Percentiles rank a stretch among this genome's conserved stretches.
Conservation (phyloP, 2,888 invertebrate genomes). For the Sturmia bella region DNA sequence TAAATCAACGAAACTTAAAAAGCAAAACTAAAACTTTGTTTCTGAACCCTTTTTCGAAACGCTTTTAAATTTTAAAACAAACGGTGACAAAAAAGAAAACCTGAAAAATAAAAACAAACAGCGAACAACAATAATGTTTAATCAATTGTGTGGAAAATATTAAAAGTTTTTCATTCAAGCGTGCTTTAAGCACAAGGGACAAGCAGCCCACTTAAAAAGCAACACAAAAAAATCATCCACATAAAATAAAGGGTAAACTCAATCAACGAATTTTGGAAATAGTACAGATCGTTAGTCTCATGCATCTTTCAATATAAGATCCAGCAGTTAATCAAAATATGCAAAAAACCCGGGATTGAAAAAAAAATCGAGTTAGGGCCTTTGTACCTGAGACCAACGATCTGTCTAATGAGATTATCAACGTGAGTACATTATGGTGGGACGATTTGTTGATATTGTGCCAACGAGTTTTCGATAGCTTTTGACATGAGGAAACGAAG, state of each 20-base stretch:
- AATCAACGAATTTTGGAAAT: too few relatives aligned
- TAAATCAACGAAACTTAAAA: constrained; percentile 51
- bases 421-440: too few relatives aligned
- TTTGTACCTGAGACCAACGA: too few relatives aligned
- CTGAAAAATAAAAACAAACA: constrained; percentile 18
- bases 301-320: too few relatives aligned
- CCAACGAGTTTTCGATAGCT: too few relatives aligned
- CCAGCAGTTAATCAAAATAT: too few relatives aligned
- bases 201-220: constrained; percentile 24
- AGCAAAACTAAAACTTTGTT: constrained; percentile 25
- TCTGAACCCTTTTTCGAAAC: constrained; percentile 73
- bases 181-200: constrained; percentile 65
- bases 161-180: constrained; percentile 68
- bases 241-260: constrained; percentile 53
- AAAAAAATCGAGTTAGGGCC: too few relatives aligned
- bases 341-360: too few relatives aligned
- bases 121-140: constrained; percentile 73
- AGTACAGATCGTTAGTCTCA: too few relatives aligned
- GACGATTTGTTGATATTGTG: too few relatives aligned
- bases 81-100: constrained; percentile 43
- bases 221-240: constrained; percentile 15
- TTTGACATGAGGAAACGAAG: too few relatives aligned
- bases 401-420: too few relatives aligned
- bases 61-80: constrained; percentile 23
- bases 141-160: constrained; percentile 81